Conservation (phyloP, 2,113 vertebrate species). For the Sorex fumeus region DNA sequence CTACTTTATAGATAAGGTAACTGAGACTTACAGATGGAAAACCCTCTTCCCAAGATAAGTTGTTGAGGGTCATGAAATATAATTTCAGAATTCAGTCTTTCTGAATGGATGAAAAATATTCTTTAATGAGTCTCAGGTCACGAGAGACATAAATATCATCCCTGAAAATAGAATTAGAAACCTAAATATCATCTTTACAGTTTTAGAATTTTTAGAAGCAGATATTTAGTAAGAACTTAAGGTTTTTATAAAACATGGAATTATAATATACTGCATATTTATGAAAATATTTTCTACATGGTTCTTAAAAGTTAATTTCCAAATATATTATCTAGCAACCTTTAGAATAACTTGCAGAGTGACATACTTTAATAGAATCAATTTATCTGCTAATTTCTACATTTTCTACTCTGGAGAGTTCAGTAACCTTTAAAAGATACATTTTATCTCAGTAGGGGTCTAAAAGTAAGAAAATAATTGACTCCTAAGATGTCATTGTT, state of each 20-base stretch:
- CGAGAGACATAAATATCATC: not conserved
- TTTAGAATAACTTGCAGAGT: constrained; percentile 63
- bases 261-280: constrained; percentile 27
- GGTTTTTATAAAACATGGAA: not conserved
- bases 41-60: not conserved
- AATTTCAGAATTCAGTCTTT: constrained; percentile 46
- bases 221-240: constrained; percentile 35
- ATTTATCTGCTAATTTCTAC: constrained; percentile 53
- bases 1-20: constrained; percentile 9
- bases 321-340: not conserved
- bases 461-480: constrained; percentile 65
- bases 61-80: not conserved
- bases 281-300: constrained; percentile 29
- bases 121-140: not conserved
- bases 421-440: constrained; percentile 59
- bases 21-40: constrained; percentile 4
- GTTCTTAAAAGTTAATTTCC: constrained; percentile 57
- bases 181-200: not conserved
- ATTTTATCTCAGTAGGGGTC: constrained; percentile 65
- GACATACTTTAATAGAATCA: constrained; percentile 33
- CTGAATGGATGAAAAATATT: not conserved
- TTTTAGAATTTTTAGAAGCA: not conserved
- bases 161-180: constrained; percentile 15
- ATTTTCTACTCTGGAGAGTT: constrained; percentile 58
- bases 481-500: constrained; percentile 47